A percentile compares a stretch with the other conserved stretches of the same genome.
These are phyloP conservation scores for Aleiodes leptofemur DNA, from an alignment of 2,888 invertebrate genomes.

Conservation along the genomic window DNA sequence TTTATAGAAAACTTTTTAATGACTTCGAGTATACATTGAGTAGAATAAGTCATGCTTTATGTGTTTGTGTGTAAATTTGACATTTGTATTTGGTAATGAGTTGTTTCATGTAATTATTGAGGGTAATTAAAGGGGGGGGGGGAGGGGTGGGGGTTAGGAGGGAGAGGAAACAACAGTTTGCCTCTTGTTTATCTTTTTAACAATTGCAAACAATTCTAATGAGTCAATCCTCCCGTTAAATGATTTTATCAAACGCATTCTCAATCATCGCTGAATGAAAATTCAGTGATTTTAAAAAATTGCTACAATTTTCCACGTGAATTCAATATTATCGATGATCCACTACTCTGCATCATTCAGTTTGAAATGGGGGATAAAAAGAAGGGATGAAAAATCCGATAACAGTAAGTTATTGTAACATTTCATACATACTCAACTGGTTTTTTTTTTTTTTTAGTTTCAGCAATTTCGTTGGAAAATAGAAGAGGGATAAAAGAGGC, in stretches of 20 bases:
- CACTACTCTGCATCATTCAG: background rate
- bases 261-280: slow-evolving; percentile 1
- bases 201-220: too few species aligned
- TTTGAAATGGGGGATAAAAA: background rate
- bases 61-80: too few species aligned
- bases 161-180: too few species aligned
- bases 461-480: background rate
- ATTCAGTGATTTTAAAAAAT: background rate
- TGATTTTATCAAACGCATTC: background rate
- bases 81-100: too few species aligned
- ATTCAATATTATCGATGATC: slow-evolving; percentile 23
- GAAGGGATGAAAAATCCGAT: slow-evolving; percentile 1
- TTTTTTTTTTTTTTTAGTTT: background rate
- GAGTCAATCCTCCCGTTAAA: background rate
- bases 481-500: background rate
- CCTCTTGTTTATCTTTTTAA: too few species aligned
- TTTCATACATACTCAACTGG: background rate
- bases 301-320: background rate
- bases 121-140: too few species aligned
- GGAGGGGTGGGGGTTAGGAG: too few species aligned
- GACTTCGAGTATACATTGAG: background rate
- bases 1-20: slow-evolving; percentile 11
- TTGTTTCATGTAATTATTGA: too few species aligned
- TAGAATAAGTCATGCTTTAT: too few species aligned
- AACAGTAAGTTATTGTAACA: slow-evolving; percentile 18